These are phyloP conservation scores for Lysandra bellargus DNA, from an alignment of 2,888 invertebrate genomes.

Conservation along the genomic window DNA sequence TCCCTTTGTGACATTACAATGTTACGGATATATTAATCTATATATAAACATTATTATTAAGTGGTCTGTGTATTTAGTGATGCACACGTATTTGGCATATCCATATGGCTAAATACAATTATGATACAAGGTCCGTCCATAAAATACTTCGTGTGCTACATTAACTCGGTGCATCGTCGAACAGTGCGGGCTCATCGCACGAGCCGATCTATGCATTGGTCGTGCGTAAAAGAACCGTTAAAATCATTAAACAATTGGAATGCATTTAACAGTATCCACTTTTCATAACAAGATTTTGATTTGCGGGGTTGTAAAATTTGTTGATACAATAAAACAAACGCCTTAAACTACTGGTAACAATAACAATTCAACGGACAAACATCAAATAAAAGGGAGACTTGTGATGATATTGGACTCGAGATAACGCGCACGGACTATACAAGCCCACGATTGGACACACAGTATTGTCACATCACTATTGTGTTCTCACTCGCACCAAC, in stretches of 20 bases:
- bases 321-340: constrained; percentile 62
- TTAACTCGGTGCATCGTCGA: constrained; percentile 62
- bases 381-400: constrained; percentile 41
- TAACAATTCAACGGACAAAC: constrained; percentile 57
- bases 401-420: constrained; percentile 24
- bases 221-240: constrained; percentile 38
- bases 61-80: constrained; percentile 56
- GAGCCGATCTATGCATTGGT: constrained; percentile 15
- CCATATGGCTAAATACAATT: constrained; percentile 36
- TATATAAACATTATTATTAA: constrained; percentile 45
- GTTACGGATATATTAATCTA: constrained; percentile 57
- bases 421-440: constrained; percentile 26
- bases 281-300: constrained; percentile 54
- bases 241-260: constrained; percentile 70
- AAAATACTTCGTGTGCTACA: constrained; percentile 44
- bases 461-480: constrained; percentile 7
- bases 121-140: constrained; percentile 22
- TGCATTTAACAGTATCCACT: constrained; percentile 74
- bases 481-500: neutral
- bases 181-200: constrained; percentile 59
- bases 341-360: constrained; percentile 80
- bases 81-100: constrained; percentile 41
- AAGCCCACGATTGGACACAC: neutral
- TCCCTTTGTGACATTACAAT: constrained; percentile 73
- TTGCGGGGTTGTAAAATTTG: constrained; percentile 48